Percentiles rank a stretch among this genome's conserved stretches.
These are phyloP conservation scores for Macaca nemestrina DNA, from an alignment of 2,113 vertebrate genomes.

Conservation along the genomic window DNA sequence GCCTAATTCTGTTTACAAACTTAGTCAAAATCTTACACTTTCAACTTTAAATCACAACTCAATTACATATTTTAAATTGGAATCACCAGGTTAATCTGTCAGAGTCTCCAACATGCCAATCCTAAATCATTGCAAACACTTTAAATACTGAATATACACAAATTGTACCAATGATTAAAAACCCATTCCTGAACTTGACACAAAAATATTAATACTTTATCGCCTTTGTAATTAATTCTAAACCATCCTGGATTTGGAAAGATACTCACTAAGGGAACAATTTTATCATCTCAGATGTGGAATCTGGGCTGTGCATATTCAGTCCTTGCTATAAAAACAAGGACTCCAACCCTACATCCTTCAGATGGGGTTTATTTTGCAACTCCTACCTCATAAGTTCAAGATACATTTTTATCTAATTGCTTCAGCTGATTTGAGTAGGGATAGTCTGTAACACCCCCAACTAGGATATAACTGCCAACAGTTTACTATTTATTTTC, in stretches of 20 bases:
- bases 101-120: conserved; percentile 25
- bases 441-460: neutral
- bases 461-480: neutral
- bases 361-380: neutral
- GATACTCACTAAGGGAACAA: neutral
- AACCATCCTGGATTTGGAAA: conserved; percentile 47
- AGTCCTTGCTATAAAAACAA: neutral
- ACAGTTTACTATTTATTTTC: conserved; percentile 3
- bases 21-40: conserved; percentile 37
- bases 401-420: neutral
- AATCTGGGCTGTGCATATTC: neutral
- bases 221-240: conserved; percentile 67
- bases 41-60: conserved; percentile 62
- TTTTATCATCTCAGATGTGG: conserved; percentile 20
- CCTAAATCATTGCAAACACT: conserved; percentile 58
- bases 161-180: conserved; percentile 61
- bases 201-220: conserved; percentile 58
- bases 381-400: neutral
- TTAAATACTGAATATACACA: conserved; percentile 62
- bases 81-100: conserved; percentile 58
- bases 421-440: neutral
- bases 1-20: conserved; percentile 69
- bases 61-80: conserved; percentile 62
- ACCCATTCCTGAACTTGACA: conserved; percentile 67
- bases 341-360: neutral